A percentile compares a stretch with the other conserved stretches of the same genome.
phyloP scores from a whole-genome alignment of 2,797 vertebrate genomes.

The Holocentrus rufus region DNA sequence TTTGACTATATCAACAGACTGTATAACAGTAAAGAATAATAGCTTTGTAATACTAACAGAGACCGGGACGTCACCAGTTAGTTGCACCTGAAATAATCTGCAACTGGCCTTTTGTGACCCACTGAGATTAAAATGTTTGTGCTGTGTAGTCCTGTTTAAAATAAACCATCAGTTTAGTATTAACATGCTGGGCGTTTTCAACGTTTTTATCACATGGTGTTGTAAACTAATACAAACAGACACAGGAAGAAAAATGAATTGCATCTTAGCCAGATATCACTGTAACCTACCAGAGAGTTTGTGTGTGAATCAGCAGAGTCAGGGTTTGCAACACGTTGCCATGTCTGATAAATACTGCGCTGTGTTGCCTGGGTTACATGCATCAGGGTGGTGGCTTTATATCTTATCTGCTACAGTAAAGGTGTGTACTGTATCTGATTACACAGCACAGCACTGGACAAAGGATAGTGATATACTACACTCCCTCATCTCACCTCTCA shows the following conservation, averaged over 20 bases:
- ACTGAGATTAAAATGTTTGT: background rate
- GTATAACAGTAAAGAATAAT: conserved; percentile 19
- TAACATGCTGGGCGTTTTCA: background rate
- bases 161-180: conserved; percentile 11
- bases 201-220: background rate
- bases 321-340: conserved; percentile 50
- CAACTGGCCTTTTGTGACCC: conserved; percentile 5
- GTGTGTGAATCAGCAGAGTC: conserved; percentile 23
- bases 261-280: background rate
- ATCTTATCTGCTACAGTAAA: conserved; percentile 36
- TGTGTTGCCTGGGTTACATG: conserved; percentile 32
- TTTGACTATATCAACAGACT: conserved; percentile 13
- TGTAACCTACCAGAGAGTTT: conserved; percentile 1
- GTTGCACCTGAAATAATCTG: conserved; percentile 32
- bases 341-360: conserved; percentile 43
- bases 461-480: background rate
- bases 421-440: conserved; percentile 28
- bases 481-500: background rate
- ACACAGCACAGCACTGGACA: background rate
- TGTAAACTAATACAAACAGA: background rate
- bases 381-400: conserved; percentile 39
- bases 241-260: background rate
- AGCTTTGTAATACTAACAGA: conserved; percentile 29
- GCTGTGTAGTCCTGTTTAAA: conserved; percentile 20
- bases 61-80: background rate